Evolutionary conservation across 2,113 vertebrate genomes (phyloP), one percentile per base, ranked within the genome.

Genomic region (Theristicus caerulescens): DNA sequence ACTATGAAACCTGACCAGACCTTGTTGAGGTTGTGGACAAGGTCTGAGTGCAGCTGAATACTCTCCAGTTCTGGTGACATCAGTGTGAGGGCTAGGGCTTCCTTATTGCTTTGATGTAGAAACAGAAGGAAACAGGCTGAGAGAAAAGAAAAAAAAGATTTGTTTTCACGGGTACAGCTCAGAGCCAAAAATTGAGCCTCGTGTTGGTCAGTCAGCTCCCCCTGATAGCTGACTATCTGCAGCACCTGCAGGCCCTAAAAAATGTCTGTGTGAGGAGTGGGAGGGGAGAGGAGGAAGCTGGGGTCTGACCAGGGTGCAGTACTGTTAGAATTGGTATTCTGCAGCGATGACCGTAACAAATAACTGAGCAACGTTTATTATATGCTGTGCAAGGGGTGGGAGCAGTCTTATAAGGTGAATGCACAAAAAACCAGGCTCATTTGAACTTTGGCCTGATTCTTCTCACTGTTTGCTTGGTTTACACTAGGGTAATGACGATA

Each of bases 371-470:
- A 19, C 3, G 2, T 38, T 82, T 52, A 25, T 47, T 24, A n/a
- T 5, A 5, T 2, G 13, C 9, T 67, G 36, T 2, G 6, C n/a
- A n/a, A 65, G 12, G 24, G 31, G 4, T 44, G 25, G 46, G 77
- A 72, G 65, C 55, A n/a, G 8, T n/a, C 61, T 5, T 24, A 7
- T 11, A 21, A 82, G 55, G 77, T 34, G 84, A 82, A 78, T 5
- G 34, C 42, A 71, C 0, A 0, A 61, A 42, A 73, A 59, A 19
- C 0, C 52, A 89, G 34, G 36, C 16, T 73, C 0, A 0, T 65
- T 25, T 1, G 18, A 77, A 62, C 85, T 90, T 65, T 61, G 44
- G 55, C 81, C 65, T 65, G 61, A 34, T 26, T 79, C 70, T 57
- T 89, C 57, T 89, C 73, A 16, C 19, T 55, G 32, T 74, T 86